A percentile compares a stretch with the other conserved stretches of the same genome.
Conservation (phyloP, 2,888 invertebrate genomes). For the Macrophya annulata region DNA sequence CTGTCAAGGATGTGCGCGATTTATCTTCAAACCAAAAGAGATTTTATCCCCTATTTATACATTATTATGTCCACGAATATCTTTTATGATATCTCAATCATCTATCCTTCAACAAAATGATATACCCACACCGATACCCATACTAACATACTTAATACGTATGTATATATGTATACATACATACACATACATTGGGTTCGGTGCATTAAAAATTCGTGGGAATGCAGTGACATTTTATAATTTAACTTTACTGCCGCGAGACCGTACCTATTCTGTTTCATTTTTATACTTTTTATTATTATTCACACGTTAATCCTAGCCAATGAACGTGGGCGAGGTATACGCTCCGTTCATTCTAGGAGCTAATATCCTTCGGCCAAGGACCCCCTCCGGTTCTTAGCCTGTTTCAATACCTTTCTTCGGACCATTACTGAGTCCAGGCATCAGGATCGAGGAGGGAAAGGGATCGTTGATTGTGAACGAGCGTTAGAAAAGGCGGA, state of each 20-base stretch:
- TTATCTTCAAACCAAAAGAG: neutral
- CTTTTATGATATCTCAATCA: slow-evolving; percentile 33
- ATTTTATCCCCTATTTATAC: neutral
- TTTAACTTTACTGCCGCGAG: neutral
- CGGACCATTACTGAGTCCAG: slow-evolving; percentile 28
- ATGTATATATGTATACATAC: no score
- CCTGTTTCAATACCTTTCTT: slow-evolving; percentile 51
- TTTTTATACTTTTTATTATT: neutral
- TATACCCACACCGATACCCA: neutral
- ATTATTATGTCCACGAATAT: neutral
- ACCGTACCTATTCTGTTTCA: neutral
- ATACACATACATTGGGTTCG: no score
- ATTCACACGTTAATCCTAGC: slow-evolving; percentile 43
- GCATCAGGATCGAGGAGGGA: slow-evolving; percentile 6
- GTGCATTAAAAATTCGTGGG: slow-evolving; percentile 5
- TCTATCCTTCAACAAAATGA: neutral
- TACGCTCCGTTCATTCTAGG: slow-evolving; percentile 33
- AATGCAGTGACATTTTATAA: slow-evolving; percentile 39
- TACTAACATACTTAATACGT: no score
- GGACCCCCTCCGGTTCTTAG: slow-evolving; percentile 50
- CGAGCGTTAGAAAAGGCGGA: slow-evolving; percentile 30
- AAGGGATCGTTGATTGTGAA: neutral
- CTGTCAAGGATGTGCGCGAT: neutral
- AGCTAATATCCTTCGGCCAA: slow-evolving; percentile 28
- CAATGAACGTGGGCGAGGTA: slow-evolving; percentile 34